A percentile compares a stretch with the other conserved stretches of the same genome.
Evolutionary conservation across 2,888 invertebrate genomes (phyloP).

Genomic region (Dryobota labecula): DNA sequence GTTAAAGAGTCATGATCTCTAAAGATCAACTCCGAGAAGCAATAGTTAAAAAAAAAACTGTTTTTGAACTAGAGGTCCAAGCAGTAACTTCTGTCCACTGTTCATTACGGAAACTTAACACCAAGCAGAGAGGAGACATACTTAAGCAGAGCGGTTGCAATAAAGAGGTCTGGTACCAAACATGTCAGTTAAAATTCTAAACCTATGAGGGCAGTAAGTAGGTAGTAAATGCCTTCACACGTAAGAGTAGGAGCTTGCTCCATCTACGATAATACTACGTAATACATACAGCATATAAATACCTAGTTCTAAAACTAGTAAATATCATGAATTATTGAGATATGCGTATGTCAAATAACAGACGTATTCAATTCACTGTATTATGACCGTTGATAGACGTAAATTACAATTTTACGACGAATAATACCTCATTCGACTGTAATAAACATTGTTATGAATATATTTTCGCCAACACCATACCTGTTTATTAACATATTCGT

Average conservation of each 20-base stretch:
- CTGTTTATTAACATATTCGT: slow-evolving; percentile 48
- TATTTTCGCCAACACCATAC: slow-evolving; percentile 33
- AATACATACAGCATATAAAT: not conserved
- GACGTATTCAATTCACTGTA: slow-evolving; percentile 40
- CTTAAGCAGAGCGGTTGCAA: not conserved
- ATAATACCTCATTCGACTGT: slow-evolving; percentile 42
- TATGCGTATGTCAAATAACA: slow-evolving; percentile 40
- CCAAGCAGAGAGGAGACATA: not conserved
- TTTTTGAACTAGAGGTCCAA: not conserved
- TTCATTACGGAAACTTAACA: not conserved
- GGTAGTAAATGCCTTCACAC: not conserved
- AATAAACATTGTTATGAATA: slow-evolving; percentile 54
- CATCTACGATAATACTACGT: not conserved
- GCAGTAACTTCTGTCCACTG: too few relatives aligned
- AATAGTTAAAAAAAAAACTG: too few relatives aligned
- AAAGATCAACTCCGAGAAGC: too few relatives aligned
- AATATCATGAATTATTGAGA: slow-evolving; percentile 52
- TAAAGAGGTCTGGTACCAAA: not conserved
- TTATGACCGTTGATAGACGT: slow-evolving; percentile 41
- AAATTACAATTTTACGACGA: slow-evolving; percentile 49
- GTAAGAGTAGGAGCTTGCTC: not conserved
- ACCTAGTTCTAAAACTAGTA: slow-evolving; percentile 6
- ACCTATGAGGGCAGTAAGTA: not conserved
- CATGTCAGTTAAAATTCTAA: not conserved
- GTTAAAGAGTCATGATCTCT: too few relatives aligned